Percentiles rank a stretch among this genome's conserved stretches.
Evolutionary conservation across 2,797 vertebrate species (phyloP).

Genomic region (Propithecus perrieri): DNA sequence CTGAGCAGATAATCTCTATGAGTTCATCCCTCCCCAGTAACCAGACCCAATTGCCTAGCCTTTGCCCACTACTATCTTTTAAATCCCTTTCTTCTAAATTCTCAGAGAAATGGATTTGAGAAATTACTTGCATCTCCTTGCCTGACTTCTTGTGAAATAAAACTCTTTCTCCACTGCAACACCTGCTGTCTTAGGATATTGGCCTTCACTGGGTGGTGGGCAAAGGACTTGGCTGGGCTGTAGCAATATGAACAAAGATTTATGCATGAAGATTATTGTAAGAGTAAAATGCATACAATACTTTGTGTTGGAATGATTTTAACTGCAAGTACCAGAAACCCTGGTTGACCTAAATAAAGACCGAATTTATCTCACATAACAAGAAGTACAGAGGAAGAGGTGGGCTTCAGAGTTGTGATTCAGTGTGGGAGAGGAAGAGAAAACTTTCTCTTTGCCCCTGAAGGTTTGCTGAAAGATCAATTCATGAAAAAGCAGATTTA

Average conservation of each 20-base stretch:
- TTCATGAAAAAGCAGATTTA: not conserved
- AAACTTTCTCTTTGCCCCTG: not conserved
- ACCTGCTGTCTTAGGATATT: not conserved
- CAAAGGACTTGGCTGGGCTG: not conserved
- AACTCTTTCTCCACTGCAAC: not conserved
- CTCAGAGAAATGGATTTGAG: not conserved
- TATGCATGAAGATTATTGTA: not conserved
- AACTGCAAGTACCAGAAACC: constrained; percentile 2
- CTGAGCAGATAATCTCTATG: not conserved
- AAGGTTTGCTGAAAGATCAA: not conserved
- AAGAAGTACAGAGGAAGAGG: not conserved
- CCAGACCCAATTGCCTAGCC: not conserved
- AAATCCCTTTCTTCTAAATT: not conserved
- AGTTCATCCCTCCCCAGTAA: not conserved
- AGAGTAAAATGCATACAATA: constrained; percentile 15
- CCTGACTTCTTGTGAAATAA: not conserved
- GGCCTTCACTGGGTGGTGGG: not conserved
- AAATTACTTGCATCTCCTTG: not conserved
- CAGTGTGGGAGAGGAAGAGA: not conserved
- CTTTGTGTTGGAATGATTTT: constrained; percentile 33
- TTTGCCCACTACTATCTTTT: not conserved
- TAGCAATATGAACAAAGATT: not conserved
- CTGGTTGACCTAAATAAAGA: not conserved
- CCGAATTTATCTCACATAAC: not conserved
- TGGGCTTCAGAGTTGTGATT: not conserved